These are phyloP conservation scores for Promerops cafer DNA, from an alignment of 2,113 vertebrate species.

Conservation along the genomic window DNA sequence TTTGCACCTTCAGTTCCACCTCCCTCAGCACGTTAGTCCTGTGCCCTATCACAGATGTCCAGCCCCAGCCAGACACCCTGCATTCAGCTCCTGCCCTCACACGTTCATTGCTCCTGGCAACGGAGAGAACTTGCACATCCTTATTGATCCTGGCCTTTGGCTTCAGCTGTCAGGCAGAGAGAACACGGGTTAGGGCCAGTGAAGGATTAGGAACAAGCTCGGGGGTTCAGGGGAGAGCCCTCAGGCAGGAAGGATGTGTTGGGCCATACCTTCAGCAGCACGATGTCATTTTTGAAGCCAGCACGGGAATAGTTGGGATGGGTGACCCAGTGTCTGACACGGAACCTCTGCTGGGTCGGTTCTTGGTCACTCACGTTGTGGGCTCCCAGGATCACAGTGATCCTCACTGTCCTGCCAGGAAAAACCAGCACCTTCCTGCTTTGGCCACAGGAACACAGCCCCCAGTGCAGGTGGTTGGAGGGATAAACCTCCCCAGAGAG, in stretches of 20 bases:
- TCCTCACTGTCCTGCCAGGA: fast-evolving
- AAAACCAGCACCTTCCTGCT: background rate
- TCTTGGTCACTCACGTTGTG: fast-evolving
- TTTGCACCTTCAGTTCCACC: background rate
- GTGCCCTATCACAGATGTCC: fast-evolving
- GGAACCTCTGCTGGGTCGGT: fast-evolving
- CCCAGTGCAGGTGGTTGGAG: background rate
- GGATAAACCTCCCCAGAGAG: background rate
- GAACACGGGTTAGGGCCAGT: background rate
- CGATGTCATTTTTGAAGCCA: fast-evolving
- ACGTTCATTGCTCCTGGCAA: fast-evolving
- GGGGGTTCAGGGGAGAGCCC: background rate
- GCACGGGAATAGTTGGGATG: fast-evolving
- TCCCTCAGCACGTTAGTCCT: fast-evolving
- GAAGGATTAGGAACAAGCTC: background rate
- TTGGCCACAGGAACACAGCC: background rate
- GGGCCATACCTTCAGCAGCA: background rate
- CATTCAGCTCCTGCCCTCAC: fast-evolving
- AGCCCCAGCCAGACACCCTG: fast-evolving
- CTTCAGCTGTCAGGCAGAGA: background rate
- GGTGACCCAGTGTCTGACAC: fast-evolving
- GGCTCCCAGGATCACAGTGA: background rate
- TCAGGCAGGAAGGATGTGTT: background rate
- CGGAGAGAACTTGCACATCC: fast-evolving
- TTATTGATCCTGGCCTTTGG: fast-evolving